Evolutionary conservation across 2,888 invertebrate genomes (phyloP).

Genomic region (Lasioglossum leucozonium): DNA sequence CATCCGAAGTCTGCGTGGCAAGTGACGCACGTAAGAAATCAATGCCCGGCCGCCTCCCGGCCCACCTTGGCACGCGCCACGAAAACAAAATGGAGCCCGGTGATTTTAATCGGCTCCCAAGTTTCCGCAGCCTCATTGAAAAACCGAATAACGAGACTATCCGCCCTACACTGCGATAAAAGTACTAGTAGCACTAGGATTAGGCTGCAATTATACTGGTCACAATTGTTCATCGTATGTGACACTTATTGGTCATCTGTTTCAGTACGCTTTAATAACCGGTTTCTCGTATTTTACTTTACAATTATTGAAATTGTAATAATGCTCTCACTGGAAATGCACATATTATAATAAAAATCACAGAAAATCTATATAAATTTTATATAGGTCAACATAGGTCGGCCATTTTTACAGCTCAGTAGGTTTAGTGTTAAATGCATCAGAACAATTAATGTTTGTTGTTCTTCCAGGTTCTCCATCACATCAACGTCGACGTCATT

Average conservation of each 20-base stretch:
- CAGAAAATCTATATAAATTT: no score
- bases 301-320: no score
- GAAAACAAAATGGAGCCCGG: background rate
- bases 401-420: no score
- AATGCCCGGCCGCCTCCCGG: slow-evolving; percentile 24
- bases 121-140: background rate
- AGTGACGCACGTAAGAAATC: slow-evolving; percentile 58
- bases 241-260: background rate
- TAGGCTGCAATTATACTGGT: background rate
- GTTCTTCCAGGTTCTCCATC: background rate
- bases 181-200: background rate
- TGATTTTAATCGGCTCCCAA: background rate
- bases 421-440: background rate
- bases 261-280: no score
- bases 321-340: no score
- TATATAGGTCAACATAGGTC: no score
- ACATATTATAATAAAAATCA: no score
- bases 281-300: no score
- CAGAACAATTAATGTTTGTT: background rate
- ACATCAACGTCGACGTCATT: background rate
- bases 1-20: slow-evolving; percentile 56
- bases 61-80: background rate
- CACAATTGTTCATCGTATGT: background rate
- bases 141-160: background rate
- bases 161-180: background rate